phyloP scores from a whole-genome alignment of 1,140 invertebrate species.

The Plectus sambesii region DNA sequence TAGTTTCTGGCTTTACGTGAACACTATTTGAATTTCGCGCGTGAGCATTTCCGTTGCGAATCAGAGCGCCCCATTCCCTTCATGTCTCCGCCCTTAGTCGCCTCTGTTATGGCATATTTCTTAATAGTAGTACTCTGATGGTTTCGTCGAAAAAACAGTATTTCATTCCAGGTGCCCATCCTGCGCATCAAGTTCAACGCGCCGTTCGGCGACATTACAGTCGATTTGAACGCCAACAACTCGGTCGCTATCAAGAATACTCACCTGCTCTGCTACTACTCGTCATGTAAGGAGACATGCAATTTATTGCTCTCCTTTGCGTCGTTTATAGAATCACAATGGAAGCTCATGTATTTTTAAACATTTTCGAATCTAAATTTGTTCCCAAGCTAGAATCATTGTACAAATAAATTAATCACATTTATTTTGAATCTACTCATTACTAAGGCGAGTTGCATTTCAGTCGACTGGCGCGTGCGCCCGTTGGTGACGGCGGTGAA shows the following conservation, averaged over 20 bases:
- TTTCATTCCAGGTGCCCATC: slow-evolving; percentile 23
- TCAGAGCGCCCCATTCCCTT: too few relatives aligned
- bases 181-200: slow-evolving; percentile 18
- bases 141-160: neutral
- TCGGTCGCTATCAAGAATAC: slow-evolving; percentile 83
- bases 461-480: slow-evolving; percentile 82
- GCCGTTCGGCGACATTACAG: slow-evolving; percentile 56
- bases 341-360: slow-evolving; percentile 2
- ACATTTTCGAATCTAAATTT: too few relatives aligned
- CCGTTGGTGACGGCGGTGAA: slow-evolving; percentile 77
- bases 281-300: slow-evolving; percentile 56
- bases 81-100: too few relatives aligned
- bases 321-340: slow-evolving; percentile 5
- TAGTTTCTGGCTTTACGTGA: too few relatives aligned
- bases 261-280: slow-evolving; percentile 74
- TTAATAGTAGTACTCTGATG: too few relatives aligned
- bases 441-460: slow-evolving; percentile 36
- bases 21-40: too few relatives aligned
- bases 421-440: neutral
- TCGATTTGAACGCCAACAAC: slow-evolving; percentile 92
- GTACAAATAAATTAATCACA: too few relatives aligned
- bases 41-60: too few relatives aligned
- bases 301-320: neutral
- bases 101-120: too few relatives aligned
- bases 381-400: too few relatives aligned